These are phyloP conservation scores for Euclidia mi DNA, from an alignment of 2,888 invertebrate species.

Conservation along the genomic window DNA sequence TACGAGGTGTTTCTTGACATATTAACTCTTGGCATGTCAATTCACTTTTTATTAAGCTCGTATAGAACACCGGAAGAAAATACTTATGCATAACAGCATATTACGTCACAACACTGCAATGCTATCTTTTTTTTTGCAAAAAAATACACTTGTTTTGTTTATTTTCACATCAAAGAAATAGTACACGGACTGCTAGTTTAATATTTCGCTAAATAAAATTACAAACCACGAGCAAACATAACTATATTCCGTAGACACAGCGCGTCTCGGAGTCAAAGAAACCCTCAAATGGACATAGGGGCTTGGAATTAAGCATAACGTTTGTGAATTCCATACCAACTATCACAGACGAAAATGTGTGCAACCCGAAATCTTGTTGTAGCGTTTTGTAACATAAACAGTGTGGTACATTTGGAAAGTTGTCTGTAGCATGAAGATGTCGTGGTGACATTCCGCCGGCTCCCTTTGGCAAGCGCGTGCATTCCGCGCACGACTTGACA, in stretches of 20 bases:
- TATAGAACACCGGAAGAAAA: too few relatives aligned
- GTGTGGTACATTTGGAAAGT: slow-evolving; percentile 70
- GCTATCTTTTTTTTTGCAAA: too few relatives aligned
- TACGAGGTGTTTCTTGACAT: too few relatives aligned
- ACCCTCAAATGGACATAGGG: slow-evolving; percentile 2
- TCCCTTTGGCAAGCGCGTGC: slow-evolving; percentile 75
- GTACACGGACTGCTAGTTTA: too few relatives aligned
- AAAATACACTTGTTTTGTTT: too few relatives aligned
- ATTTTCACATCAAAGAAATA: too few relatives aligned
- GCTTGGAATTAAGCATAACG: slow-evolving; percentile 10
- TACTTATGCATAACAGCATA: too few relatives aligned
- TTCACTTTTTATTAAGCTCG: too few relatives aligned
- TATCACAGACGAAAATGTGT: slow-evolving; percentile 40
- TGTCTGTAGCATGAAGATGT: slow-evolving; percentile 83
- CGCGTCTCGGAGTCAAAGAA: neutral
- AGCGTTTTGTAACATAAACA: slow-evolving; percentile 58
- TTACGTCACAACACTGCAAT: too few relatives aligned
- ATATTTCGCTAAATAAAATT: neutral
- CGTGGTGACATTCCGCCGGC: slow-evolving; percentile 75
- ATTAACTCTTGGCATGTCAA: too few relatives aligned
- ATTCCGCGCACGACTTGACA: slow-evolving; percentile 75
- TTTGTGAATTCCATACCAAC: slow-evolving; percentile 29
- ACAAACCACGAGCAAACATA: neutral
- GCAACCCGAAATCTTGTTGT: slow-evolving; percentile 42
- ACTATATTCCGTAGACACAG: neutral